Evolutionary conservation across 2,113 vertebrate genomes (phyloP), one percentile per base, ranked within the genome.

Genomic region (Rhombomys opimus): DNA sequence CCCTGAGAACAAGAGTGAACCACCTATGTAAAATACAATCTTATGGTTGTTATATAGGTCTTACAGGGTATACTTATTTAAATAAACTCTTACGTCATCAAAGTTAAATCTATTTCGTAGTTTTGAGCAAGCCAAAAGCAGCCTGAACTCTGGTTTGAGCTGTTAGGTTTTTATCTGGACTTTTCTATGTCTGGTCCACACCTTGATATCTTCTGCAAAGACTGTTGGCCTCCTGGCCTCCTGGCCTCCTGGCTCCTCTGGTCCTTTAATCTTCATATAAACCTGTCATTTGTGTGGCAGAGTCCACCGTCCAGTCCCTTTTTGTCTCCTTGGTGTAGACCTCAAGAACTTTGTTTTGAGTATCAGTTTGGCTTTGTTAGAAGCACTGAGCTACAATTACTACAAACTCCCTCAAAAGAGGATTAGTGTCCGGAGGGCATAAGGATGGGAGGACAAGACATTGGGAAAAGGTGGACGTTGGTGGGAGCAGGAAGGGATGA

Each of bases 161-260:
- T 61, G 1, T 2, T 25, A 61, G 78, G 61, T 4, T 46, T 59
- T 30, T 46, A 14, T n/a, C 35, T 6, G 0, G 63, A 18, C 7
- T 35, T 23, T 18, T 75, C 18, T 0, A 0, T n/a, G 38, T 41
- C 22, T 1, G n/a, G n/a, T 2, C 3, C 0, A 4, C 13, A 13
- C 25, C 46, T 17, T 18, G 32, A 10, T 46, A 12, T 25, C 7
- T 11, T 14, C 32, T 18, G 1, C 0, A 5, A 7, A n/a, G 1
- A 8, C 52, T 5, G 30, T 15, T 7, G 35, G 3, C 7, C 17
- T 54, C 52, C 27, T 2, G 5, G 3, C 7, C 17, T 54, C 52
- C 27, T 2, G 5, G 10, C 5, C 0, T 4, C 30, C 30, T 32
- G 2, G 11, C 25, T 30, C 35, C 22, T 35, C 27, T 23, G 9